Conservation (phyloP, 2,888 invertebrate species). For the Eristalinus sepulchralis region DNA sequence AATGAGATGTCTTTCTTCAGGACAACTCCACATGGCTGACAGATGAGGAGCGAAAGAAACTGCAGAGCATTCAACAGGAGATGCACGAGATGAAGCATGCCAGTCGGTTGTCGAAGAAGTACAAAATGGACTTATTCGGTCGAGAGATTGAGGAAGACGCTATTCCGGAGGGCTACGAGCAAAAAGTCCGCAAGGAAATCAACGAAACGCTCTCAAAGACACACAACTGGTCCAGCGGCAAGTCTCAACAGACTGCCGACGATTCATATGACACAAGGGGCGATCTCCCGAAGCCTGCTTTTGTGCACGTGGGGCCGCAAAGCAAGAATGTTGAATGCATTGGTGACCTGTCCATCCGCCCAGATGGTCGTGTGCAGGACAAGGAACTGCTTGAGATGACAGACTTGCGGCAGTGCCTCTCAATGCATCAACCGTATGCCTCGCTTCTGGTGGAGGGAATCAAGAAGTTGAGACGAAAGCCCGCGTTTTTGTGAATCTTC, state of each 20-base stretch:
- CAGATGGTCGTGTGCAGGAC: conserved; percentile 85
- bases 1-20: conserved; percentile 67
- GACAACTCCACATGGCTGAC: conserved; percentile 92
- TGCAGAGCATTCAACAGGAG: conserved; percentile 86
- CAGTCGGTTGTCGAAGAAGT: conserved; percentile 85
- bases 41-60: conserved; percentile 85
- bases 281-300: conserved; percentile 74
- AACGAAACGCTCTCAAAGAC: conserved; percentile 75
- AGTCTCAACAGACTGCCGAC: conserved; percentile 58
- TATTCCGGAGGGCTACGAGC: conserved; percentile 79
- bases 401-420: conserved; percentile 93
- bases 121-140: conserved; percentile 90
- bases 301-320: conserved; percentile 66
- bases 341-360: background rate
- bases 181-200: conserved; percentile 79
- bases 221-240: conserved; percentile 73
- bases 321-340: conserved; percentile 18
- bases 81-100: conserved; percentile 86
- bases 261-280: conserved; percentile 73
- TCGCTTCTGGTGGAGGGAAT: conserved; percentile 95
- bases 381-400: conserved; percentile 89
- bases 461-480: conserved; percentile 85
- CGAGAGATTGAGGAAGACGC: conserved; percentile 82
- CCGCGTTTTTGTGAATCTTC: background rate
- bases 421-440: conserved; percentile 98